Conservation (phyloP, 2,888 invertebrate genomes). For the Philaethria dido region DNA sequence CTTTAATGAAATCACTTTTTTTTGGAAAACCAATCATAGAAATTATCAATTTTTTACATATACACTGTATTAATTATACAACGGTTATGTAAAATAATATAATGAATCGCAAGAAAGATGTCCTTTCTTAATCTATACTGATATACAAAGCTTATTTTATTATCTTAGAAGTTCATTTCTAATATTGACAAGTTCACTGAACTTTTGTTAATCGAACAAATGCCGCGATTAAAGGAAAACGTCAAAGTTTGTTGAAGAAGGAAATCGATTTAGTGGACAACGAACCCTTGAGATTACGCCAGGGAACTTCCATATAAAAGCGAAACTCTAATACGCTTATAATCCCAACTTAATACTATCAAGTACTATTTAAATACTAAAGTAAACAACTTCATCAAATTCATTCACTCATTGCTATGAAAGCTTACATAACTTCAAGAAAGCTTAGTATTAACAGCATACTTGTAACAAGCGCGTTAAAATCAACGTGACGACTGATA, state of each 20-base stretch:
- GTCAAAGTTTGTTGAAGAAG: slow-evolving; percentile 20
- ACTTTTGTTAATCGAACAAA: slow-evolving; percentile 10
- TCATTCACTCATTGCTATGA: not conserved
- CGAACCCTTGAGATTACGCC: slow-evolving; percentile 18
- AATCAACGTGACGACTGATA: too few species aligned
- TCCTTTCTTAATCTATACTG: not conserved
- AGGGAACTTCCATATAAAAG: slow-evolving; percentile 18
- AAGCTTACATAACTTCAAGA: not conserved
- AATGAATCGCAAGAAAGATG: too few species aligned
- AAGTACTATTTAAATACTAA: too few species aligned
- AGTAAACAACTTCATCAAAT: too few species aligned
- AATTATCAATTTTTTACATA: too few species aligned
- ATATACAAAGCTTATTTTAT: not conserved
- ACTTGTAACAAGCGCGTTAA: too few species aligned
- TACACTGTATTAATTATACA: too few species aligned
- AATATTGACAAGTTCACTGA: slow-evolving; percentile 29
- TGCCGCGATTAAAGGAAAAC: slow-evolving; percentile 15
- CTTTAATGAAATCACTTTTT: too few species aligned
- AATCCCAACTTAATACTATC: not conserved
- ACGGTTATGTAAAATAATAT: too few species aligned
- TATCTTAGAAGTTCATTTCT: not conserved
- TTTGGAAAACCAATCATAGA: too few species aligned
- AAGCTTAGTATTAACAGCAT: not conserved
- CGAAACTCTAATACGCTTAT: not conserved
- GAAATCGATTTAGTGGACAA: slow-evolving; percentile 20